Evolutionary conservation across 2,797 vertebrate species (phyloP).

Genomic region (Rhinella marina): DNA sequence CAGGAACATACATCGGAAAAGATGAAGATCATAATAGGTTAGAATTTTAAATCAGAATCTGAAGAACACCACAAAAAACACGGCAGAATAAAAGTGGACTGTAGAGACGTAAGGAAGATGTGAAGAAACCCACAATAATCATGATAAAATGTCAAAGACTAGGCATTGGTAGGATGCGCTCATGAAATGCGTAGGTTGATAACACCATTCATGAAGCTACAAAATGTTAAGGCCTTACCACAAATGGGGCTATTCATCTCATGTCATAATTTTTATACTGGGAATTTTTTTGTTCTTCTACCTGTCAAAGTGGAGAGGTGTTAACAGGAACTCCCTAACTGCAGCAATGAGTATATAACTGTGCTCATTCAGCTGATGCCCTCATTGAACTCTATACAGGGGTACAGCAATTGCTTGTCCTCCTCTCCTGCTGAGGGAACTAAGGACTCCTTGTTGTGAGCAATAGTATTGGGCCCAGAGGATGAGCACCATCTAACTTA

Average conservation of each 20-base stretch:
- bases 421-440: no score
- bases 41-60: conserved; percentile 19
- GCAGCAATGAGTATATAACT: no score
- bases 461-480: no score
- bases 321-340: background rate
- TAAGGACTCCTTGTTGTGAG: no score
- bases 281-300: background rate
- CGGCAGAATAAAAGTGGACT: background rate
- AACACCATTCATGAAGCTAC: background rate
- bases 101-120: background rate
- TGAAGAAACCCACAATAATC: background rate
- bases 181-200: background rate
- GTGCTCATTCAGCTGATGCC: no score
- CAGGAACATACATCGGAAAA: background rate
- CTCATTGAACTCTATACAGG: no score
- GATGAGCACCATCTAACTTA: no score
- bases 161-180: background rate
- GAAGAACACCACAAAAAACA: background rate
- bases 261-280: background rate
- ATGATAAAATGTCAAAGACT: background rate
- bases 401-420: no score
- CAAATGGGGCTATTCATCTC: background rate
- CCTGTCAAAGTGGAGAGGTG: background rate
- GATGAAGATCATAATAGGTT: background rate
- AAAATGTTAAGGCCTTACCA: background rate